Base-by-base conservation (phyloP, 2,113 vertebrate genomes). In the Bubo scandiacus region DNA sequence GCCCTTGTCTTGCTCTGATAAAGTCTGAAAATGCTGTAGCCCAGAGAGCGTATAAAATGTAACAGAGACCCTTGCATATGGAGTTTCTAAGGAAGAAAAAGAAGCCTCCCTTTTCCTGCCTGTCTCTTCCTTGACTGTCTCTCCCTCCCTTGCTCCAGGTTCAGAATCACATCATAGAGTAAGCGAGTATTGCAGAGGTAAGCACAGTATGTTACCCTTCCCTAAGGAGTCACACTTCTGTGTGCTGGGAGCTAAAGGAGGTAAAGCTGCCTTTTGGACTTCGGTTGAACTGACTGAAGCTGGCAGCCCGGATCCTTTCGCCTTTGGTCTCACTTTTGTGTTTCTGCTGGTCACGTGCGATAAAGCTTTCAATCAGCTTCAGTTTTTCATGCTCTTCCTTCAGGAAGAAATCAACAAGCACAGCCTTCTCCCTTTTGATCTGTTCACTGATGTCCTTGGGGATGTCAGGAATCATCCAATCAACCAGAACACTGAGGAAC, bases 391-490 rank as follows among this genome's bases (percentile, higher is more conserved):
- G 98, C 66, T 99, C 99, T 88, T 99, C 99, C 70, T 98, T 99
- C 81, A 99, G 96, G 86, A 99, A 98, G 92, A 99, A 99, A 94
- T 99, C 99, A 94, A 99, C 99, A 70, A 99, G 94, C 91, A 99
- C 47, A 0, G 98, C 98, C 96, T 99, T 99, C 90, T 99, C 99
- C 80, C 99, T 99, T 97, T 99, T 99, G 90, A 99, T 98, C 98
- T 99, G 99, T 57, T 99, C 99, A 12, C 99, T 99, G 95, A 99
- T 98, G 79, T 99, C 99, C 6, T 98, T 99, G 32, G 99, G 99
- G 45, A 99, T 99, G 45, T 99, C 99, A 10, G 99, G 99, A 92
- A 99, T 99, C 98, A 99, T 97, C 99, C 99, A 99, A 88, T 99
- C 99, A 75, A 99, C 99, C 9, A 99, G 97, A 96, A 99, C 98